phyloP scores from a whole-genome alignment of 2,113 vertebrate species.

The Phaethornis superciliosus region DNA sequence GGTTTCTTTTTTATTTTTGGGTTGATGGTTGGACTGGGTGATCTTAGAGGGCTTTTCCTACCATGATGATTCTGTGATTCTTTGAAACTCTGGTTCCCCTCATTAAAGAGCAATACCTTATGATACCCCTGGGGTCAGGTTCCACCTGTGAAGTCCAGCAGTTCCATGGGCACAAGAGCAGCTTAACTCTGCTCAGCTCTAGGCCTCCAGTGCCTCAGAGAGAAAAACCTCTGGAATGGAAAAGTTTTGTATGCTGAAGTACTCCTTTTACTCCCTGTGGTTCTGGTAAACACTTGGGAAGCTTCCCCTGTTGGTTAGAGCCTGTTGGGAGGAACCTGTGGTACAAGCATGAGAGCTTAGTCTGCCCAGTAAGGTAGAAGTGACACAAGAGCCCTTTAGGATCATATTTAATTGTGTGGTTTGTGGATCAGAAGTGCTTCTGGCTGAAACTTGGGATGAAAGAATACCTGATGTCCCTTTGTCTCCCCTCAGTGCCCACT shows the following conservation, averaged over 20 bases:
- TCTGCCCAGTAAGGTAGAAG: neutral
- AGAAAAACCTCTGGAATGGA: neutral
- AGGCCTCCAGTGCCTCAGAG: neutral
- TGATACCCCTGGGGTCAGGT: neutral
- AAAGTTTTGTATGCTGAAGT: neutral
- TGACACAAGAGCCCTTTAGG: neutral
- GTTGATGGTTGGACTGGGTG: too few species aligned
- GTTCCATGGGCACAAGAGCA: neutral
- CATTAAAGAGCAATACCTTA: neutral
- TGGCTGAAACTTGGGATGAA: neutral
- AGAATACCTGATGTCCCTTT: neutral
- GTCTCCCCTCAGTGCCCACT: constrained; percentile 54
- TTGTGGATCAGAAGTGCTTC: neutral
- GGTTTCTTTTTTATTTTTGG: too few species aligned
- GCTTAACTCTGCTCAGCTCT: neutral
- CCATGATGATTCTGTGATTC: too few species aligned
- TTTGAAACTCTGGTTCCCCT: neutral
- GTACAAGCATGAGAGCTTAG: neutral
- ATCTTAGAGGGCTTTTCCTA: too few species aligned
- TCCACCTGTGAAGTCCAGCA: neutral
- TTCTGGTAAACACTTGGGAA: neutral
- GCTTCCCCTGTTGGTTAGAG: neutral
- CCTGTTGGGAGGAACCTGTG: neutral
- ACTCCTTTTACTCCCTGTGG: neutral
- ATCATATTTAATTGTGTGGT: neutral